These are phyloP conservation scores for Thunnus albacares DNA, from an alignment of 2,797 vertebrate species.

Conservation along the genomic window DNA sequence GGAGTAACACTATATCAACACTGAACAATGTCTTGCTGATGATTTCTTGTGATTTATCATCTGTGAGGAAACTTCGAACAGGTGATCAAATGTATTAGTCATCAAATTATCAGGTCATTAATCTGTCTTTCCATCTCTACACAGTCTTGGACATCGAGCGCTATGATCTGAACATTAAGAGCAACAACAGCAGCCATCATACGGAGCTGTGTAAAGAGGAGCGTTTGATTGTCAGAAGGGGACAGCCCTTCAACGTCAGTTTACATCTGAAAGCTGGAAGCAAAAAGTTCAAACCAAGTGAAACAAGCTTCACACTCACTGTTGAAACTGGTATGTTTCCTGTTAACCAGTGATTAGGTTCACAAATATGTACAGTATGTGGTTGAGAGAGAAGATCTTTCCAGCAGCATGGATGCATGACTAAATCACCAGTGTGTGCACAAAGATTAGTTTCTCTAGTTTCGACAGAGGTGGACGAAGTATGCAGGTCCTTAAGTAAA, in stretches of 20 bases:
- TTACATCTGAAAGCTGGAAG: conserved; percentile 82
- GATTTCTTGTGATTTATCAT: too few species aligned
- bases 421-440: background rate
- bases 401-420: background rate
- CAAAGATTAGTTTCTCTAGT: background rate
- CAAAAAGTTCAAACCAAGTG: conserved; percentile 69
- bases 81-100: background rate
- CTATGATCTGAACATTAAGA: conserved; percentile 86
- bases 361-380: background rate
- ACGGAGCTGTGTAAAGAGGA: conserved; percentile 77
- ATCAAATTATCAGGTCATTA: background rate
- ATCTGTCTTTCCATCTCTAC: background rate
- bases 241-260: conserved; percentile 87
- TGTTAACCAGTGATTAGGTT: background rate
- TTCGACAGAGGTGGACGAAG: too few species aligned
- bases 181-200: conserved; percentile 87
- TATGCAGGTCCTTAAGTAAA: too few species aligned
- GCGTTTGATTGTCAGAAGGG: conserved; percentile 89
- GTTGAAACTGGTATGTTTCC: conserved; percentile 83
- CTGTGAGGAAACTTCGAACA: too few species aligned
- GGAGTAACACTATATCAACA: too few species aligned
- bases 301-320: conserved; percentile 81
- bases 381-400: too few species aligned
- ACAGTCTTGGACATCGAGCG: conserved; percentile 86
- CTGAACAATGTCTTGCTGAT: too few species aligned